Conservation (phyloP, 2,113 vertebrate species). For the Engraulis encrasicolus region DNA sequence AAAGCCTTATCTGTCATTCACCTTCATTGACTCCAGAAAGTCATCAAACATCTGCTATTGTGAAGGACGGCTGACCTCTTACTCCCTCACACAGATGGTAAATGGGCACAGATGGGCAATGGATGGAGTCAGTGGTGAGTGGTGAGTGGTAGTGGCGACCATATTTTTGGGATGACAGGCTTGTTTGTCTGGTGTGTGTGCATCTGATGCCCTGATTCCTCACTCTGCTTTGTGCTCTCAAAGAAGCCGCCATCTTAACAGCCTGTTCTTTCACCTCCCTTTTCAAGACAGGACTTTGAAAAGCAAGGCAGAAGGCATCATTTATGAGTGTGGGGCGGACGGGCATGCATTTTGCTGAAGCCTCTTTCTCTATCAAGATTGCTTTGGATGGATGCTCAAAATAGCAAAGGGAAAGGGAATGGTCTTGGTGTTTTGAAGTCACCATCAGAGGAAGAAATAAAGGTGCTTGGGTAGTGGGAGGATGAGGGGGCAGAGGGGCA, state of each 20-base stretch:
- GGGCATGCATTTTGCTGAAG: background rate
- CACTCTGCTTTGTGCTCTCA: background rate
- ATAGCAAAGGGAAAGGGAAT: background rate
- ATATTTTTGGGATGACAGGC: background rate
- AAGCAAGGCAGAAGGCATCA: too few species aligned
- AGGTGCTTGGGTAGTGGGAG: background rate
- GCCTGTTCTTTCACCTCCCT: background rate
- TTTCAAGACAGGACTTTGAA: background rate
- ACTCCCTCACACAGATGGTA: background rate
- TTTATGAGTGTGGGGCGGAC: too few species aligned
- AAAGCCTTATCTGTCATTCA: background rate
- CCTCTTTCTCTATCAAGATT: background rate
- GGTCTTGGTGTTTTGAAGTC: background rate
- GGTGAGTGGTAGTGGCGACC: too few species aligned
- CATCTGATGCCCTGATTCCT: background rate
- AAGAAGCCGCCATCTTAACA: background rate
- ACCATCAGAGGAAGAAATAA: background rate
- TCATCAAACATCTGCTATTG: background rate
- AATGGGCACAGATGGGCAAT: background rate
- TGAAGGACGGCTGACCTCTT: background rate
- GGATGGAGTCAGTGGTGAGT: background rate
- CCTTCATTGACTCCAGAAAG: background rate
- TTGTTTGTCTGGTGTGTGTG: background rate
- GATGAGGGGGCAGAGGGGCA: too few species aligned
- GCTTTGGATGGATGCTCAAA: background rate